Evolutionary conservation across 1,140 invertebrate genomes (phyloP).

Genomic region (Arion vulgaris): DNA sequence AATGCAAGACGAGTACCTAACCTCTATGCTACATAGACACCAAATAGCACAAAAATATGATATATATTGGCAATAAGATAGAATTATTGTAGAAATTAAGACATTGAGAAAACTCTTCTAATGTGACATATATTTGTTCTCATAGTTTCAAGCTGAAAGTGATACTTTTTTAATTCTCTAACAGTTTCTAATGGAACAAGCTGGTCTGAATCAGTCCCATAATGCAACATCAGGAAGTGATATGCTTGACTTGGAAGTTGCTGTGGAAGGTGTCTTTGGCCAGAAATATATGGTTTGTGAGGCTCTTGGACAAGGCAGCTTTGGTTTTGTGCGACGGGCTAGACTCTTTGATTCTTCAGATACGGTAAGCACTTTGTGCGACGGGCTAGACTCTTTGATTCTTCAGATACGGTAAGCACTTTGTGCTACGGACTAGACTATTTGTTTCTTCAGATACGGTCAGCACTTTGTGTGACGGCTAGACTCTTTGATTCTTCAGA

Average conservation of each 20-base stretch:
- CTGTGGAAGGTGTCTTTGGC: slow-evolving; percentile 16
- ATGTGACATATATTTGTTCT: too few relatives aligned
- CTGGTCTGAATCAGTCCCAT: slow-evolving; percentile 30
- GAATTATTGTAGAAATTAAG: not conserved
- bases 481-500: not conserved
- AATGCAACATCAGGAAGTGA: slow-evolving; percentile 23
- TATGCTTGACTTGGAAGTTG: slow-evolving; percentile 22
- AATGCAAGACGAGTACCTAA: too few relatives aligned
- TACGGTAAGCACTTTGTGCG: slow-evolving; percentile 26
- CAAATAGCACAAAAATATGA: too few relatives aligned
- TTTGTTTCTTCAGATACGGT: too few relatives aligned
- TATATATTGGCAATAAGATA: too few relatives aligned
- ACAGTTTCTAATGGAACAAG: slow-evolving; percentile 23
- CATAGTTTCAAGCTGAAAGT: too few relatives aligned
- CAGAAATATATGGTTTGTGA: slow-evolving; percentile 18
- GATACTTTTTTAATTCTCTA: not conserved
- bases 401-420: not conserved
- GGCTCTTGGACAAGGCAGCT: slow-evolving; percentile 26
- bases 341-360: not conserved
- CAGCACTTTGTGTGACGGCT: not conserved
- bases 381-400: not conserved
- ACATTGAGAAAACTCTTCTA: too few relatives aligned
- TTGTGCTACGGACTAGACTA: slow-evolving; percentile 14
- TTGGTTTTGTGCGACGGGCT: slow-evolving; percentile 36
- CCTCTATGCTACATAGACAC: too few relatives aligned